Conservation (phyloP, 2,113 vertebrate species). For the Heterotis niloticus region DNA sequence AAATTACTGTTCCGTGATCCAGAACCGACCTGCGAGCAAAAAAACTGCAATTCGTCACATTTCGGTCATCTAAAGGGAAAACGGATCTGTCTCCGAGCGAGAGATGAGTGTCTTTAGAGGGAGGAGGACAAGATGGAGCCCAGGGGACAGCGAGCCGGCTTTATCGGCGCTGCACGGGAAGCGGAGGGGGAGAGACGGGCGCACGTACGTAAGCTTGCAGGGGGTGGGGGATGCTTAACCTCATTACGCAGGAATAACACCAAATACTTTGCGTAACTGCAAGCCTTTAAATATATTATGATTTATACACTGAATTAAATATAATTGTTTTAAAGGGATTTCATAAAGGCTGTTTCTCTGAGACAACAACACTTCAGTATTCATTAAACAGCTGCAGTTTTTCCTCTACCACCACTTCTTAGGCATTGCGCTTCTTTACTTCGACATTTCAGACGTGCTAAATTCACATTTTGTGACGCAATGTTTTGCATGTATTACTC, state of each 20-base stretch:
- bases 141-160: background rate
- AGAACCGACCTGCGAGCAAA: background rate
- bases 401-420: too few relatives aligned
- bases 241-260: background rate
- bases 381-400: too few relatives aligned
- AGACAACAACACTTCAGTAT: background rate
- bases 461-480: background rate
- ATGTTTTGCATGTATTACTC: background rate
- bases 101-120: constrained; percentile 2
- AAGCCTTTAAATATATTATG: background rate
- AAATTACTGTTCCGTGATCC: constrained; percentile 18
- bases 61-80: background rate
- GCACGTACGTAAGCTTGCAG: background rate
- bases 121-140: background rate
- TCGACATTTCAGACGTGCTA: background rate
- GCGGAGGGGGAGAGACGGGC: background rate
- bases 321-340: background rate
- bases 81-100: background rate
- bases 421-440: too few relatives aligned
- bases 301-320: background rate
- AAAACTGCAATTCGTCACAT: background rate
- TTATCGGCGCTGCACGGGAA: constrained; percentile 3
- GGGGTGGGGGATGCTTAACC: background rate
- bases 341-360: background rate
- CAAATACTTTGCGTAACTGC: background rate